phyloP scores from a whole-genome alignment of 1,140 invertebrate species.

The Hylaeus anthracinus region DNA sequence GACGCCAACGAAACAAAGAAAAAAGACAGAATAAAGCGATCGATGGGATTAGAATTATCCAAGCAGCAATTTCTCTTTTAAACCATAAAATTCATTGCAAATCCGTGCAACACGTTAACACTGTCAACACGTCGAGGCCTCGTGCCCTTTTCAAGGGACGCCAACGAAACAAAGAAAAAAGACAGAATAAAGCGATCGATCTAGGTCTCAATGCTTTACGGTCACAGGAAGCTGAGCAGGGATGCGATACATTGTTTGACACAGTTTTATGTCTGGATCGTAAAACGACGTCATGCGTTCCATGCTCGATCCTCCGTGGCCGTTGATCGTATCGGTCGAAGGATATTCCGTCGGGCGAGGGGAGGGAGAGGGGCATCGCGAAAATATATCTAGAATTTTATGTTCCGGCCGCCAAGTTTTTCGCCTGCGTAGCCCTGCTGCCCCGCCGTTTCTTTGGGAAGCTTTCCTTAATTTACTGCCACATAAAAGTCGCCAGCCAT shows the following conservation, averaged over 20 bases:
- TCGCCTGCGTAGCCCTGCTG: slow-evolving; percentile 38
- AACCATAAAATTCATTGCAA: no score
- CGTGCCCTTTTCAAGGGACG: no score
- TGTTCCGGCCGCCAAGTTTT: slow-evolving; percentile 30
- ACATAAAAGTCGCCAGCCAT: slow-evolving; percentile 51
- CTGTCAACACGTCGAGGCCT: no score
- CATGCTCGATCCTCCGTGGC: neutral
- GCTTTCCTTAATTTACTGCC: slow-evolving; percentile 55
- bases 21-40: no score
- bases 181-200: neutral
- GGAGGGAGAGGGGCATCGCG: slow-evolving; percentile 29
- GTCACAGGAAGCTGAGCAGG: slow-evolving; percentile 10
- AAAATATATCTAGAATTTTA: slow-evolving; percentile 52
- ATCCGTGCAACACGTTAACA: no score
- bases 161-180: no score
- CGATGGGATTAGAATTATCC: no score
- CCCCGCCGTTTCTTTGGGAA: slow-evolving; percentile 25
- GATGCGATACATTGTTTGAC: slow-evolving; percentile 28
- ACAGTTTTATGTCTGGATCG: slow-evolving; percentile 40
- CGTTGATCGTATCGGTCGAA: slow-evolving; percentile 28
- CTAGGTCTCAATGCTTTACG: neutral
- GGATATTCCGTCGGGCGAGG: neutral
- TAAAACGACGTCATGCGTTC: slow-evolving; percentile 34
- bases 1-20: no score
- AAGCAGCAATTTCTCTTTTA: no score